Conservation (phyloP, 37 sponge, comb jelly and placozoan species). For the Dysidea cf. avara region DNA sequence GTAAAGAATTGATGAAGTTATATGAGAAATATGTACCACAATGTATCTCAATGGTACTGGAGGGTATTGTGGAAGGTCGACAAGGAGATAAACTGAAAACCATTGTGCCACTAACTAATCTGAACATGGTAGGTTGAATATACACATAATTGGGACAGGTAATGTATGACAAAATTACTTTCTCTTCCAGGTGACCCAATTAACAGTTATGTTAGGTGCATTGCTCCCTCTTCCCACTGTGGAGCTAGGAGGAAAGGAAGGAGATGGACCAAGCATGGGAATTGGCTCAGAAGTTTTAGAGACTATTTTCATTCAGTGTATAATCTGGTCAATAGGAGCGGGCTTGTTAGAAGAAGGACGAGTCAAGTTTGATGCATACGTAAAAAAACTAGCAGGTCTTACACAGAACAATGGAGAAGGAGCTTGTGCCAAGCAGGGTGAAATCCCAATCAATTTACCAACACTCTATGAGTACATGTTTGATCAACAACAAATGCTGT, state of each 20-base stretch:
- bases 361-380: slow-evolving; percentile 82
- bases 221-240: slow-evolving; percentile 67
- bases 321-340: slow-evolving; percentile 96
- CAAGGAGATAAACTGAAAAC: slow-evolving; percentile 87
- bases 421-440: slow-evolving; percentile 68
- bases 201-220: slow-evolving; percentile 82
- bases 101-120: slow-evolving; percentile 91
- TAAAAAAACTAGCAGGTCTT: slow-evolving; percentile 80
- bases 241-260: slow-evolving; percentile 48
- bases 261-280: slow-evolving; percentile 52
- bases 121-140: slow-evolving; percentile 72
- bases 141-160: no score
- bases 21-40: slow-evolving; percentile 92
- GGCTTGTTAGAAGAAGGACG: slow-evolving; percentile 90
- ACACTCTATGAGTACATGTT: slow-evolving; percentile 95
- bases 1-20: slow-evolving; percentile 56
- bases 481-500: slow-evolving; percentile 47
- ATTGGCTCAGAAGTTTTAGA: slow-evolving; percentile 63
- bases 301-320: slow-evolving; percentile 75
- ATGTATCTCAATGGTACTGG: slow-evolving; percentile 81
- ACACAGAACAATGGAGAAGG: slow-evolving; percentile 68
- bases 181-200: slow-evolving; percentile 63
- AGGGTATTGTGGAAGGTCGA: slow-evolving; percentile 89
- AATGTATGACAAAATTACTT: no score
- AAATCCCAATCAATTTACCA: slow-evolving; percentile 78